Conservation (phyloP, 2,797 vertebrate genomes). For the Thalassophryne amazonica region DNA sequence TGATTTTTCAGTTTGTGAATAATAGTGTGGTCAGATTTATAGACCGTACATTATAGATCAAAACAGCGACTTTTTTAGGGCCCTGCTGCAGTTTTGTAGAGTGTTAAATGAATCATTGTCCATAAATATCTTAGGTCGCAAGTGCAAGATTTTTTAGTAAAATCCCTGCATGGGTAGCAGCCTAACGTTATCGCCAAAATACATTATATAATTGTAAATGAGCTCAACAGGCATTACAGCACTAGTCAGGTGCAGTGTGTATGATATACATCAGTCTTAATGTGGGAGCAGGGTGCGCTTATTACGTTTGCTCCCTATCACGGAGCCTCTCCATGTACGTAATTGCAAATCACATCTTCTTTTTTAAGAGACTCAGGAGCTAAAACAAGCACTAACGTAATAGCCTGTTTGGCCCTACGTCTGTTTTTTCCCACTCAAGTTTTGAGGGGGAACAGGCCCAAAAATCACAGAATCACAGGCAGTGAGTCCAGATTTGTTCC, state of each 20-base stretch:
- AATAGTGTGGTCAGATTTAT: too few species aligned
- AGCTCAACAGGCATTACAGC: not conserved
- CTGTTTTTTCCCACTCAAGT: conserved; percentile 63
- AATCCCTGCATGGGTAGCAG: too few species aligned
- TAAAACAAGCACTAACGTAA: conserved; percentile 76
- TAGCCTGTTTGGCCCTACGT: conserved; percentile 67
- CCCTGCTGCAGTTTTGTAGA: too few species aligned
- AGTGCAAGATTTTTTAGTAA: too few species aligned
- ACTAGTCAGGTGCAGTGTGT: conserved; percentile 21
- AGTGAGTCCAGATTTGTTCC: conserved; percentile 67
- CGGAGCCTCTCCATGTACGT: conserved; percentile 54
- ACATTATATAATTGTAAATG: too few species aligned
- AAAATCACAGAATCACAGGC: conserved; percentile 74
- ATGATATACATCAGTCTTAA: conserved; percentile 34
- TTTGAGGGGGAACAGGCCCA: conserved; percentile 70
- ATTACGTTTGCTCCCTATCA: conserved; percentile 57
- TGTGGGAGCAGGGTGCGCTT: conserved; percentile 49
- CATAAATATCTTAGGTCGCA: too few species aligned
- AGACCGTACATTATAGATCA: too few species aligned
- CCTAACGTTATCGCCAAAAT: too few species aligned
- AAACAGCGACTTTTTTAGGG: too few species aligned
- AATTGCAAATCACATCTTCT: conserved; percentile 72
- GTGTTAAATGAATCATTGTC: too few species aligned
- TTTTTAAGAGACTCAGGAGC: conserved; percentile 73
- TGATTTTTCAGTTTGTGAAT: too few species aligned